Percentiles rank a stretch among this genome's conserved stretches.
Conservation (phyloP, 1,140 invertebrate genomes). For the Thalassaphorura encarpata region DNA sequence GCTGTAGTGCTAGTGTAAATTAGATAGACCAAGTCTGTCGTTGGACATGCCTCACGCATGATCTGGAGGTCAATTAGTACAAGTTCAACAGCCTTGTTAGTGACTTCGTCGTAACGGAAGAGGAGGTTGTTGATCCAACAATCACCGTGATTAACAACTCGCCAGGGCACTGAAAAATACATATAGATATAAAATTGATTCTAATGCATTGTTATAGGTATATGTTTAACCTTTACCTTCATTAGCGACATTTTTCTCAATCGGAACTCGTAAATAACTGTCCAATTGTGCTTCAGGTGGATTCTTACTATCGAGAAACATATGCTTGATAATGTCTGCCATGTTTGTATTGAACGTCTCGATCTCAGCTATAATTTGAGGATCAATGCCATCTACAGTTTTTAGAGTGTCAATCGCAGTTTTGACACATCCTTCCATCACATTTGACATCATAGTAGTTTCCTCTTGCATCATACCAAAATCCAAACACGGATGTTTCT, state of each 20-base stretch:
- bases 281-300: too few species aligned
- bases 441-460: not conserved
- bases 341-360: too few species aligned
- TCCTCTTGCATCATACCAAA: not conserved
- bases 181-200: too few species aligned
- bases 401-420: not conserved
- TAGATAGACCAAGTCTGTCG: constrained; percentile 1
- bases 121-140: constrained; percentile 64
- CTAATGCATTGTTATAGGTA: too few species aligned
- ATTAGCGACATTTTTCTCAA: too few species aligned
- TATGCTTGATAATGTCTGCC: too few species aligned
- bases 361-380: not conserved
- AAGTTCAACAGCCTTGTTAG: constrained; percentile 2
- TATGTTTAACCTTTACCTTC: too few species aligned
- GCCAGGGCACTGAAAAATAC: too few species aligned
- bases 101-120: constrained; percentile 42
- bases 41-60: not conserved
- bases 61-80: constrained; percentile 15
- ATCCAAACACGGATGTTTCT: not conserved
- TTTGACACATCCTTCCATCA: not conserved
- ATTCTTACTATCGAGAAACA: too few species aligned
- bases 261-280: too few species aligned
- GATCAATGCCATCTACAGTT: too few species aligned
- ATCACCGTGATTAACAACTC: constrained; percentile 48
- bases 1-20: not conserved